A percentile compares a stretch with the other conserved stretches of the same genome.
Conservation (phyloP, 1,140 invertebrate species). For the Antheraea mylitta region DNA sequence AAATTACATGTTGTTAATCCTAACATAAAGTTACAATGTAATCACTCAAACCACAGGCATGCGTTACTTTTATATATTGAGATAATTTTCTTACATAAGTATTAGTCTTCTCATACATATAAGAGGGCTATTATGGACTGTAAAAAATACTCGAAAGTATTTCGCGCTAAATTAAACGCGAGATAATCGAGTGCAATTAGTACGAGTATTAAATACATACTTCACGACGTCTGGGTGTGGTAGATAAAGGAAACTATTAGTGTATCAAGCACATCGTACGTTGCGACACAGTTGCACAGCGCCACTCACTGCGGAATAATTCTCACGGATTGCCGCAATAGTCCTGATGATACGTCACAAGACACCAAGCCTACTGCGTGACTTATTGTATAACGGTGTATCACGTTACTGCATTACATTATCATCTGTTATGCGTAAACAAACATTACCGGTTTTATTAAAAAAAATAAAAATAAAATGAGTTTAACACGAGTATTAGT, state of each 20-base stretch:
- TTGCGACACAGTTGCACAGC: neutral
- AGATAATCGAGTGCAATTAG: neutral
- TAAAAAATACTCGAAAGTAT: neutral
- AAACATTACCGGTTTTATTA: too few relatives aligned
- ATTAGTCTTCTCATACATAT: too few relatives aligned
- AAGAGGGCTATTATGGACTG: too few relatives aligned
- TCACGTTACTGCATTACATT: neutral
- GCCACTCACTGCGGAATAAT: constrained; percentile 1
- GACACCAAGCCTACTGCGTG: neutral
- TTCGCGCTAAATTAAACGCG: neutral
- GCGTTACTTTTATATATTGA: too few relatives aligned
- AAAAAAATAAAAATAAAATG: too few relatives aligned
- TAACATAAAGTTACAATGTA: too few relatives aligned
- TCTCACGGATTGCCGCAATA: constrained; percentile 6
- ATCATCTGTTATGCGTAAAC: too few relatives aligned
- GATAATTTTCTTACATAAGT: too few relatives aligned
- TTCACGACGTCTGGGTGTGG: neutral
- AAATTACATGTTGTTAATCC: too few relatives aligned
- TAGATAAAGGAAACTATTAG: constrained; percentile 10
- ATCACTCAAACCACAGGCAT: too few relatives aligned
- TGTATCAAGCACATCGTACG: constrained; percentile 4
- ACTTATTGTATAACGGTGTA: neutral
- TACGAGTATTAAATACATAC: neutral
- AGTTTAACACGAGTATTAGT: too few relatives aligned
- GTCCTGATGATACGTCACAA: neutral